Evolutionary conservation across 1,140 invertebrate genomes (phyloP).

Genomic region (Protaetia brevitarsis): DNA sequence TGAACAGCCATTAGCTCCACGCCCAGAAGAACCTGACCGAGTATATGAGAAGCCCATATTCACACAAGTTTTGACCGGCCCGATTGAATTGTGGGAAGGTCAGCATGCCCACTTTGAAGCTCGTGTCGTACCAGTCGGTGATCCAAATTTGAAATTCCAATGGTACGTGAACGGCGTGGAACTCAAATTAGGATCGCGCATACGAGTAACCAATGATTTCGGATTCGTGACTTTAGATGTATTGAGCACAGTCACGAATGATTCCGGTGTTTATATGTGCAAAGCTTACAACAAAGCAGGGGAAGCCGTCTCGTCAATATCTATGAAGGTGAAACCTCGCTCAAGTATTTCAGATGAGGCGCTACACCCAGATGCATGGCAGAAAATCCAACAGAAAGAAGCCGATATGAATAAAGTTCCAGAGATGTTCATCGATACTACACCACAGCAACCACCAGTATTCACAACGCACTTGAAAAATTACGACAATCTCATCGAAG

Average conservation of each 20-base stretch:
- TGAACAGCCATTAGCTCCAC: slow-evolving; percentile 70
- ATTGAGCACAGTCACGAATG: slow-evolving; percentile 80
- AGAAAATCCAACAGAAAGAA: slow-evolving; percentile 85
- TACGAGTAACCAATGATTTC: slow-evolving; percentile 88
- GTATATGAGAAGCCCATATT: slow-evolving; percentile 91
- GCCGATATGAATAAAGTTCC: slow-evolving; percentile 85
- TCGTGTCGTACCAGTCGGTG: slow-evolving; percentile 91
- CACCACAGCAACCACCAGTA: slow-evolving; percentile 81
- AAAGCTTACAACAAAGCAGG: slow-evolving; percentile 89
- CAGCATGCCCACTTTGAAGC: slow-evolving; percentile 95
- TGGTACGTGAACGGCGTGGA: slow-evolving; percentile 94
- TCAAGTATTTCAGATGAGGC: slow-evolving; percentile 76
- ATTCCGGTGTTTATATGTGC: slow-evolving; percentile 90
- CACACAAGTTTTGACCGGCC: slow-evolving; percentile 82
- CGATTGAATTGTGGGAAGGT: slow-evolving; percentile 89
- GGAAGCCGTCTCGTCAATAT: slow-evolving; percentile 85
- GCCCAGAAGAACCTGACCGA: slow-evolving; percentile 69
- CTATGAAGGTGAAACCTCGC: slow-evolving; percentile 80
- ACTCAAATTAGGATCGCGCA: slow-evolving; percentile 86
- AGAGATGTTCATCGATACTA: slow-evolving; percentile 76
- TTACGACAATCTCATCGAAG: slow-evolving; percentile 81
- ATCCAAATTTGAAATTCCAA: slow-evolving; percentile 83
- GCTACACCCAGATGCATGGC: slow-evolving; percentile 82
- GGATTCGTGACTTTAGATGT: slow-evolving; percentile 93
- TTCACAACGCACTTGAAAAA: slow-evolving; percentile 88